Percentiles rank a stretch among this genome's conserved stretches.
Evolutionary conservation across 2,797 vertebrate species (phyloP).

Genomic region (Platalea minor): DNA sequence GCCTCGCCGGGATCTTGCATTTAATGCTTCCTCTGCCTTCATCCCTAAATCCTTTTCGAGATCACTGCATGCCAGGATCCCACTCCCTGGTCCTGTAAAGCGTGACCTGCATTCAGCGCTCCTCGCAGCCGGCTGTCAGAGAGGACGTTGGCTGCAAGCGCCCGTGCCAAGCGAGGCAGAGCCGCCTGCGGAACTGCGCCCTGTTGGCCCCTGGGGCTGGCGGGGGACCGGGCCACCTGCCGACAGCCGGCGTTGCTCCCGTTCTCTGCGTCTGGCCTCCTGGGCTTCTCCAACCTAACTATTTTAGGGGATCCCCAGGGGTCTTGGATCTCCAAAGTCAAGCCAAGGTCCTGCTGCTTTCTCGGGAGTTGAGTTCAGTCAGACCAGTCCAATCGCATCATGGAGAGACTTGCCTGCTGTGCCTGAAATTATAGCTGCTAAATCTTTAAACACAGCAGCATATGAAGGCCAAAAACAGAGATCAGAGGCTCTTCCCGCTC

Average conservation of each 20-base stretch:
- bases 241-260: rapidly evolving
- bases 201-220: not conserved
- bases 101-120: not conserved
- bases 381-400: not conserved
- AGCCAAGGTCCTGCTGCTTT: not conserved
- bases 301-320: not conserved
- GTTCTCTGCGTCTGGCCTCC: not conserved
- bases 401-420: not conserved
- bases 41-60: not conserved
- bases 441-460: not conserved
- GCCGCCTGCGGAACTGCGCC: not conserved
- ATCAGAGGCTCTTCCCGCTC: not conserved
- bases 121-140: not conserved
- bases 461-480: not conserved
- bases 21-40: not conserved
- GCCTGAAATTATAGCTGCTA: not conserved
- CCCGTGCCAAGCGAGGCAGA: rapidly evolving
- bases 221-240: not conserved
- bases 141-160: not conserved
- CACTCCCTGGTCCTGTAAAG: not conserved
- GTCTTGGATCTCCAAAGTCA: not conserved
- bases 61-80: not conserved
- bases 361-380: not conserved
- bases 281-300: not conserved
- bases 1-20: not conserved